Percentiles rank a stretch among this genome's conserved stretches.
Evolutionary conservation across 1,140 invertebrate genomes (phyloP).

Genomic region (Chrysopa pallens): DNA sequence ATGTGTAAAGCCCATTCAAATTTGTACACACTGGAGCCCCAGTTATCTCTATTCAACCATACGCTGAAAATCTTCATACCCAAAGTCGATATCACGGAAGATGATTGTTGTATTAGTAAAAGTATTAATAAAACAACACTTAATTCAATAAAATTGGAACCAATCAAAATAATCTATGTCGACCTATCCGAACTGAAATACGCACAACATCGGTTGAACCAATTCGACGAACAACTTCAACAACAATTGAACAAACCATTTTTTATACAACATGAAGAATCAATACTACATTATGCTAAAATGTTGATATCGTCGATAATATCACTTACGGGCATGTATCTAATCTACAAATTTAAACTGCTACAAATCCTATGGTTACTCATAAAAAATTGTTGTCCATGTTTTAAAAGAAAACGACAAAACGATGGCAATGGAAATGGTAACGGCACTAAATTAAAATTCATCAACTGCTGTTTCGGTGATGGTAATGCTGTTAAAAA

Average conservation of each 20-base stretch:
- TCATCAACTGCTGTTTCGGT: too few species aligned
- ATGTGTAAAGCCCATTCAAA: conserved; percentile 1
- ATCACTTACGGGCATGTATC: too few species aligned
- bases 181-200: conserved; percentile 1
- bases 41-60: not conserved
- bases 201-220: not conserved
- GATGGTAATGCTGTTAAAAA: too few species aligned
- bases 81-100: not conserved
- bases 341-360: too few species aligned
- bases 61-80: not conserved
- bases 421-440: too few species aligned
- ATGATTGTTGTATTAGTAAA: not conserved
- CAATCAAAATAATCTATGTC: not conserved
- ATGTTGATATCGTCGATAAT: too few species aligned
- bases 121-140: not conserved
- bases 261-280: not conserved
- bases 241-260: conserved; percentile 3
- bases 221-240: conserved; percentile 3
- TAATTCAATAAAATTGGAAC: not conserved
- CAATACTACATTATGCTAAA: too few species aligned
- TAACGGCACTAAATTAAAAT: too few species aligned
- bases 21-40: not conserved
- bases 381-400: too few species aligned
- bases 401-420: too few species aligned
- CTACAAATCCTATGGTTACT: too few species aligned